Conservation (phyloP, 2,113 vertebrate genomes). For the Anthoscopus minutus region DNA sequence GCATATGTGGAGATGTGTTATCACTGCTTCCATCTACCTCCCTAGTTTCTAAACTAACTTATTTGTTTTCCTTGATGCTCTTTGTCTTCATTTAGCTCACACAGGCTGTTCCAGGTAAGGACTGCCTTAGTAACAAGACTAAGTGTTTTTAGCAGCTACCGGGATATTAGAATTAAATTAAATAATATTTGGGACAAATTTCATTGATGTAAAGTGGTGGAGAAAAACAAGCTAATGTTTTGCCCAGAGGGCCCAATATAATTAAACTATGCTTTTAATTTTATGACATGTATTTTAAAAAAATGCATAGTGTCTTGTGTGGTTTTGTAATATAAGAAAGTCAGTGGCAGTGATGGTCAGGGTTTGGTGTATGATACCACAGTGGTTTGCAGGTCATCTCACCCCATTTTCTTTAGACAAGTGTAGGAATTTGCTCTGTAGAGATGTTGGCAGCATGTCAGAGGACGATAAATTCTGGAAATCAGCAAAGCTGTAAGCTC, state of each 20-base stretch:
- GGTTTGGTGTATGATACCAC: background rate
- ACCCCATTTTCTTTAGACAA: constrained; percentile 76
- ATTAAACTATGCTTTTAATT: background rate
- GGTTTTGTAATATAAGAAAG: background rate
- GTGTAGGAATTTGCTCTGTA: constrained; percentile 74
- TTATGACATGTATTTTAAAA: background rate
- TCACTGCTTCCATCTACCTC: background rate
- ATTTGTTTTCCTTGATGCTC: background rate
- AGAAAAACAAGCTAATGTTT: background rate
- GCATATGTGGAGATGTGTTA: background rate
- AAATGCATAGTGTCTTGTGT: background rate
- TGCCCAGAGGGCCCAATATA: background rate
- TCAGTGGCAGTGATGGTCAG: background rate
- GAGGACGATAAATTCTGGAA: constrained; percentile 71
- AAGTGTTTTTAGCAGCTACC: background rate
- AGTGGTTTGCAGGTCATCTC: constrained; percentile 40
- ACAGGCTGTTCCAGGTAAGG: background rate
- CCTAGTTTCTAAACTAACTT: background rate
- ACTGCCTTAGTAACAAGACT: background rate
- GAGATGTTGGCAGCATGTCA: constrained; percentile 66
- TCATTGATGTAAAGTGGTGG: background rate
- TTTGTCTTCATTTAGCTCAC: background rate
- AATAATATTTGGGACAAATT: background rate
- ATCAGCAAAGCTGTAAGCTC: constrained; percentile 66
- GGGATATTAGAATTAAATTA: too few species aligned